These are phyloP conservation scores for Lordiphosa clarofinis DNA, from an alignment of 1,140 invertebrate genomes.

Conservation along the genomic window DNA sequence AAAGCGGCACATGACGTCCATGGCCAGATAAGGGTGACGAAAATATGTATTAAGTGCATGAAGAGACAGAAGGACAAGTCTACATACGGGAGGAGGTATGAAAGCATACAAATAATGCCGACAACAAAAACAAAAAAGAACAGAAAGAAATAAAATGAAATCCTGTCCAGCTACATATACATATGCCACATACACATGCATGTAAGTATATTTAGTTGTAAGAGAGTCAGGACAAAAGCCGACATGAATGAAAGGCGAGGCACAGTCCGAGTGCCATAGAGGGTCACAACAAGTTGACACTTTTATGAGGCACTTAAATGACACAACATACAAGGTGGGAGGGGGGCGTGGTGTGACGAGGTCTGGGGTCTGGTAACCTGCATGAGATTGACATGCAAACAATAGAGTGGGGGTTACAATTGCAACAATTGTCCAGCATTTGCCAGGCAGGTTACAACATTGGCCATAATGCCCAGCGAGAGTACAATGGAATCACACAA, in stretches of 20 bases:
- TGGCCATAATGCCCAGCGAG: constrained; percentile 11
- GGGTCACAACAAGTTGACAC: constrained; percentile 31
- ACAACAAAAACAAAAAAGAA: constrained; percentile 6
- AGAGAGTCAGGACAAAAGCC: constrained; percentile 9
- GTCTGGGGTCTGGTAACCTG: constrained; percentile 6
- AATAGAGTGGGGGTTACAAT: constrained; percentile 9
- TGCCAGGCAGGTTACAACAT: constrained; percentile 13
- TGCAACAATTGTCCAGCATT: constrained; percentile 14
- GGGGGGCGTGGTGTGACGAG: too few relatives aligned
- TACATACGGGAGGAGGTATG: constrained; percentile 9
- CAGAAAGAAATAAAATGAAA: constrained; percentile 6
- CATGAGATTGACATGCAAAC: constrained; percentile 16
- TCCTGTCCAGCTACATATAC: constrained; percentile 4
- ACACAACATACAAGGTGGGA: constrained; percentile 8
- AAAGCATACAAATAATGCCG: constrained; percentile 12
- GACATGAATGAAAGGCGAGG: constrained; percentile 8
- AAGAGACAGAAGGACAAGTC: constrained; percentile 24
- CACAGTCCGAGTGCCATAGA: constrained; percentile 4
- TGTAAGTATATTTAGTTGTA: constrained; percentile 1
- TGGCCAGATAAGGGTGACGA: constrained; percentile 73
- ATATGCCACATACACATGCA: neutral
- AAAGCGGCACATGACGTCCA: constrained; percentile 55
- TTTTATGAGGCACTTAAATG: constrained; percentile 36
- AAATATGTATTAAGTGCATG: constrained; percentile 75
- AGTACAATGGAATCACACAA: constrained; percentile 13